Conservation (phyloP, 2,113 vertebrate species). For the Heterochromis multidens region DNA sequence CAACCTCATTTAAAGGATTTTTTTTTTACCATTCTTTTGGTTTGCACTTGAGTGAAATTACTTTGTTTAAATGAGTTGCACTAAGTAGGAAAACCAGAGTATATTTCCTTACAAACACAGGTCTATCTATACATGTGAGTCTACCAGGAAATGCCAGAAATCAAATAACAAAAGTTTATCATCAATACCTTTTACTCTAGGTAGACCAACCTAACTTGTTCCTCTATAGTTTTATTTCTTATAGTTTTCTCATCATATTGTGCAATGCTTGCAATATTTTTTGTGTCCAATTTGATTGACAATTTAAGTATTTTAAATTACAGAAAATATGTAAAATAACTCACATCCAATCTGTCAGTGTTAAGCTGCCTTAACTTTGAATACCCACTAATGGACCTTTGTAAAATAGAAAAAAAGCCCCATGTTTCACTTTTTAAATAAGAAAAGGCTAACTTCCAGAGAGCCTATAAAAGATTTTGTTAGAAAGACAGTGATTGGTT, state of each 20-base stretch:
- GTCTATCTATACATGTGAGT: neutral
- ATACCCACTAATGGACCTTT: neutral
- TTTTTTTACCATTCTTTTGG: neutral
- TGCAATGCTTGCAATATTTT: neutral
- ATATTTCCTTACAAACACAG: neutral
- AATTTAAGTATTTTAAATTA: neutral
- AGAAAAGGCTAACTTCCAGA: neutral
- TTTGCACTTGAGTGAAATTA: neutral
- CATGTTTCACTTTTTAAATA: neutral
- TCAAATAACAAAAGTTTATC: neutral
- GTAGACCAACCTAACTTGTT: neutral
- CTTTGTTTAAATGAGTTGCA: too few relatives aligned
- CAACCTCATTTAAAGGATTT: neutral
- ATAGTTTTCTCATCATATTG: neutral
- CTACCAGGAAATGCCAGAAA: neutral
- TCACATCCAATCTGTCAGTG: neutral
- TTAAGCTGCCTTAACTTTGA: neutral
- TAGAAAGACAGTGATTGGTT: slow-evolving; percentile 1
- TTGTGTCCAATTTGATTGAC: neutral
- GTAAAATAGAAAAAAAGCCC: neutral
- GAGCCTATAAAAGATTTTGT: neutral
- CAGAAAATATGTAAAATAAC: neutral
- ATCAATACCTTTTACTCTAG: neutral
- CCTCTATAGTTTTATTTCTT: neutral
- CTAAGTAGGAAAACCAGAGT: neutral